Conservation (phyloP, 2,113 vertebrate species). For the Telmatochromis sp. region DNA sequence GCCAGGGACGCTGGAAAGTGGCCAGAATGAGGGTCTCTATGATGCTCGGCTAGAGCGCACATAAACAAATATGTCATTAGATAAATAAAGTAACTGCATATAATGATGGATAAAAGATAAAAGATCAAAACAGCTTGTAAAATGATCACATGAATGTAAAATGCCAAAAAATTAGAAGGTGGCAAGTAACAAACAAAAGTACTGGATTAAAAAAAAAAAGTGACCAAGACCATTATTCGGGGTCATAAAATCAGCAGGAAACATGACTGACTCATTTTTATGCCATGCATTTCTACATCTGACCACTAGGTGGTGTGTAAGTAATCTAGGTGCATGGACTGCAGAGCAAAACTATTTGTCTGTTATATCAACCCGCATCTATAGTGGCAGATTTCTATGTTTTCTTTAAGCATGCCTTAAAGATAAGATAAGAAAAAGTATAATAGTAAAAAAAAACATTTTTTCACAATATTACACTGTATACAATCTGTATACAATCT, state of each 20-base stretch:
- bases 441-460: neutral
- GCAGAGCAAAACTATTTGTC: neutral
- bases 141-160: neutral
- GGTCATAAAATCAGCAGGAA: neutral
- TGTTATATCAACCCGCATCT: neutral
- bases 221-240: neutral
- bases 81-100: neutral
- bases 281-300: neutral
- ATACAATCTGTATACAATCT: neutral
- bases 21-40: constrained; percentile 62
- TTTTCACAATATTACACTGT: neutral
- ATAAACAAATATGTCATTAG: neutral
- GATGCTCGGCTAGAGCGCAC: constrained; percentile 40
- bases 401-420: neutral
- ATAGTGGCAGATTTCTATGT: neutral
- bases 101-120: neutral
- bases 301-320: neutral
- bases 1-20: constrained; percentile 66
- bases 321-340: neutral
- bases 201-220: accelerated
- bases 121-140: neutral
- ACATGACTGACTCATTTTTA: neutral
- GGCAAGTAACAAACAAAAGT: neutral
- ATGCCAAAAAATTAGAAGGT: neutral
- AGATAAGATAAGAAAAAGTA: neutral